Percentiles rank a stretch among this genome's conserved stretches.
These are phyloP conservation scores for Bothrops jararaca DNA, from an alignment of 2,113 vertebrate genomes.

Conservation along the genomic window DNA sequence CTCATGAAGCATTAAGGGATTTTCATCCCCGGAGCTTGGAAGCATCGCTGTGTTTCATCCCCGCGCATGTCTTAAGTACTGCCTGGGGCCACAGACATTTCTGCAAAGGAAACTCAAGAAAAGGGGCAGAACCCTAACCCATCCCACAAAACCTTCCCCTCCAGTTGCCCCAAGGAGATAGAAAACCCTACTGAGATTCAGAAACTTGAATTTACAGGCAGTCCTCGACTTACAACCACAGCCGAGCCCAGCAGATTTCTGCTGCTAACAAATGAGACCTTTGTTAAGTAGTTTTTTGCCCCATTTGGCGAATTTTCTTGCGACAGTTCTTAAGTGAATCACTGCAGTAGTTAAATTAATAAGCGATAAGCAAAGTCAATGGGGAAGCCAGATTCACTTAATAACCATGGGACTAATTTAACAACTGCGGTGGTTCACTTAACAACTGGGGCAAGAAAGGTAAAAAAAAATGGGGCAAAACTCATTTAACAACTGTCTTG, in stretches of 20 bases:
- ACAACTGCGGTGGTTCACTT: too few species aligned
- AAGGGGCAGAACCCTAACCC: neutral
- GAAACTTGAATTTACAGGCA: neutral
- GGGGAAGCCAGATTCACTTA: neutral
- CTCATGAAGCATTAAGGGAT: neutral
- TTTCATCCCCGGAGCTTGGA: neutral
- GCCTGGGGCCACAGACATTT: neutral
- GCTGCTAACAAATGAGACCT: neutral
- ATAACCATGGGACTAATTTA: neutral
- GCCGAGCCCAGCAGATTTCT: neutral
- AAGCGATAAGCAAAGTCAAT: too few species aligned
- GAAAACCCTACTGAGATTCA: neutral
- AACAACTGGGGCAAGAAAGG: neutral
- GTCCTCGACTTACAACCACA: neutral
- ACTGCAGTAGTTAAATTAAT: neutral
- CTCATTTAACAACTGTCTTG: neutral
- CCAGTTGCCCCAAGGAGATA: neutral
- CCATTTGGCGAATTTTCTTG: neutral
- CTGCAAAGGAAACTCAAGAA: neutral
- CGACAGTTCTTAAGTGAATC: neutral
- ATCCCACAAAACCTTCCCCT: neutral
- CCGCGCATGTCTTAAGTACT: neutral
- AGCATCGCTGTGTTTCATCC: neutral
- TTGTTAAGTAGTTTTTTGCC: neutral
- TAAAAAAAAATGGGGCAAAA: neutral